Base-by-base conservation (phyloP, 2,888 invertebrate species). In the Melolontha melolontha region DNA sequence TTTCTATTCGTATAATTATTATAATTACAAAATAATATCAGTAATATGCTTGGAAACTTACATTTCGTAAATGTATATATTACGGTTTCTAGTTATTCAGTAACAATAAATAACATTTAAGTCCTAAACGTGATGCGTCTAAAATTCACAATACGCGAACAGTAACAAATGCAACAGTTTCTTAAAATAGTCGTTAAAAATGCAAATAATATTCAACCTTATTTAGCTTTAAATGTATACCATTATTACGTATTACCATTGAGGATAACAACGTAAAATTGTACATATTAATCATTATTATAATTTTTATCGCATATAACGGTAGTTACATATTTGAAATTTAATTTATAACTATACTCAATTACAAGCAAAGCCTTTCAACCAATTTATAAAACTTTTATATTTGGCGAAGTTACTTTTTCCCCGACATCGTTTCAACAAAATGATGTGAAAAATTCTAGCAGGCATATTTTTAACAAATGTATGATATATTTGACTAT, bases 81-180 rank as follows among this genome's bases (percentile, higher is more conserved):
- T 41, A 44, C 27, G 54, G 14, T 54, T 65, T 41, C 65, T 65
- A 65, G 29, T 65, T 65, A 54, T 54, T 65, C 29, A 12, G 54
- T 65, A 65, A 65, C 65, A 65, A 65, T 65, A 65, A 65, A 65
- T 65, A 65, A 65, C 65, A 65, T 65, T 65, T 65, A 65, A 65
- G 10, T 65, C 51, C 65, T 65, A 65, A 52, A 65, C 27, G 34
- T 52, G 65, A 65, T 54, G 47, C 44, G 44, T 54, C 52, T 34
- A 65, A 65, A 52, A 65, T 65, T 55, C n/a, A 27, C n/a, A 29
- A 51, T 51, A 27, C 4, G 29, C 27, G 29, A 51, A 51, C 51
- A 51, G 22, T 51, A 51, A 51, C 51, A 51, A 29, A 29, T 51
- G 29, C 29, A 51, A 29, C 29, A 51, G n/a, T 22, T 59, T n/a